Conservation (phyloP, 2,797 vertebrate species). For the Salarias fasciatus region DNA sequence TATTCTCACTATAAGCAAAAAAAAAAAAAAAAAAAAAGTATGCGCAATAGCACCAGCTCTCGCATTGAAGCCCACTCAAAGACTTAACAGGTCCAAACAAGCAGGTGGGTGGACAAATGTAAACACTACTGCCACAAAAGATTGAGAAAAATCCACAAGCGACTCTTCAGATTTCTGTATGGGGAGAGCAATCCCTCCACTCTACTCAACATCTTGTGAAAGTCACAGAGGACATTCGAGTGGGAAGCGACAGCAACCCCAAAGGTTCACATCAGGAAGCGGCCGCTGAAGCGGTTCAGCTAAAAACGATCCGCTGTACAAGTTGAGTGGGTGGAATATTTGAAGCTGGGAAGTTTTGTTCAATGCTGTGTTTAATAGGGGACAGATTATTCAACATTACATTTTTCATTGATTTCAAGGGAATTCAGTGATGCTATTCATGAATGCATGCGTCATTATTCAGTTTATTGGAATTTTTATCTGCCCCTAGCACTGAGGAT, state of each 20-base stretch:
- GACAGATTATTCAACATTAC: neutral
- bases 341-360: conserved; percentile 14
- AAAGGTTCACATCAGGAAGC: conserved; percentile 16
- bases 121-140: conserved; percentile 41
- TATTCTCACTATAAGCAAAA: neutral
- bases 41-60: conserved; percentile 9
- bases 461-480: conserved; percentile 2
- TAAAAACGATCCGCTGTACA: conserved; percentile 25
- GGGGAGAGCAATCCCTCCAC: conserved; percentile 32
- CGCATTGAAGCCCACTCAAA: conserved; percentile 30
- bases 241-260: conserved; percentile 44
- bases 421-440: conserved; percentile 25
- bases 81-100: conserved; percentile 36
- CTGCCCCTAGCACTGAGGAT: conserved; percentile 7
- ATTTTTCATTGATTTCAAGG: conserved; percentile 25
- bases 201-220: conserved; percentile 29
- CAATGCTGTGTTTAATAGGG: conserved; percentile 20
- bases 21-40: conserved; percentile 2
- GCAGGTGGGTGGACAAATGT: conserved; percentile 38
- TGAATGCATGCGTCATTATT: neutral
- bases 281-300: conserved; percentile 28
- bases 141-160: conserved; percentile 31
- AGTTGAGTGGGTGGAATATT: conserved; percentile 29
- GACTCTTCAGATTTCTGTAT: conserved; percentile 20
- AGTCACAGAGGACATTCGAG: conserved; percentile 36